Evolutionary conservation across 2,888 invertebrate species (phyloP).

Genomic region (Conistra vaccinii): DNA sequence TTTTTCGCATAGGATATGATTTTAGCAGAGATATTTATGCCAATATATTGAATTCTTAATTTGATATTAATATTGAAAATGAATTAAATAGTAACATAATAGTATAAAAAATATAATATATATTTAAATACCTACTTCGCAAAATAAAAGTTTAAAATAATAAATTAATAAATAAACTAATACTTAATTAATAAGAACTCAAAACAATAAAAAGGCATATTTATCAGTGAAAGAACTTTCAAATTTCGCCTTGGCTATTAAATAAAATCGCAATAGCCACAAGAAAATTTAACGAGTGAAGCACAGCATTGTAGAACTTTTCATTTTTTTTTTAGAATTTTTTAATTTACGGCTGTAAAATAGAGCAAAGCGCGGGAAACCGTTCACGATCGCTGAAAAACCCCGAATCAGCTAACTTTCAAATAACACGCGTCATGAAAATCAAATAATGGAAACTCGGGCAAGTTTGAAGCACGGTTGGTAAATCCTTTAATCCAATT

Average conservation of each 20-base stretch:
- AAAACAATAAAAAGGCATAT: neutral
- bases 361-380: conserved; percentile 24
- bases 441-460: conserved; percentile 1
- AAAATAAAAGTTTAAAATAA: neutral
- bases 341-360: conserved; percentile 10
- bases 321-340: neutral
- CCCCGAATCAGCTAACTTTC: conserved; percentile 10
- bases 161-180: neutral
- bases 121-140: neutral
- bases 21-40: neutral
- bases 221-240: conserved; percentile 11
- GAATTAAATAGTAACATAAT: neutral
- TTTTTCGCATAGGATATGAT: neutral
- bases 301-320: conserved; percentile 31
- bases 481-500: conserved; percentile 44
- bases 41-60: neutral
- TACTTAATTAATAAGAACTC: neutral
- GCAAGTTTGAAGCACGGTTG: conserved; percentile 10
- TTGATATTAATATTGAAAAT: no score
- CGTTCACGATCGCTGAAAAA: conserved; percentile 6
- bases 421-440: conserved; percentile 9
- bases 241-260: conserved; percentile 37
- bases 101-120: no score
- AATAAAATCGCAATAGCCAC: conserved; percentile 39
- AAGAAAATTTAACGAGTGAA: conserved; percentile 13